These are phyloP conservation scores for Alectoris magna DNA, from an alignment of 2,797 vertebrate species.

Conservation along the genomic window DNA sequence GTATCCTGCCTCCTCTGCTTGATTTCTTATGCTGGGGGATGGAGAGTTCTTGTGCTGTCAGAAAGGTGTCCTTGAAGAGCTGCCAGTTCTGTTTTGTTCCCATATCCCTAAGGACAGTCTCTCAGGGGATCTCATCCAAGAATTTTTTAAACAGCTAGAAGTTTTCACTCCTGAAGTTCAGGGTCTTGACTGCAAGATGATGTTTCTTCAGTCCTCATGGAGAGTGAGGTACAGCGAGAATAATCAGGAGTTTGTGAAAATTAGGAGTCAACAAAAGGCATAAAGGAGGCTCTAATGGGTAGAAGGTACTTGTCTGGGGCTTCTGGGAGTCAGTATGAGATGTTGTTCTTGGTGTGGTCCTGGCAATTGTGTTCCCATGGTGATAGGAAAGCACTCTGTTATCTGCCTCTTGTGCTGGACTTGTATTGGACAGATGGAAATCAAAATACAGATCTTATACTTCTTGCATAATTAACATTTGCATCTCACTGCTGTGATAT, in stretches of 20 bases:
- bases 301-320: constrained; percentile 15
- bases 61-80: no score
- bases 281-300: not conserved
- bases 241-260: not conserved
- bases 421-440: constrained; percentile 67
- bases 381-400: constrained; percentile 30
- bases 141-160: no score
- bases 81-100: no score
- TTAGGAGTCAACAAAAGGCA: not conserved
- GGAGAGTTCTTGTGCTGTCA: no score
- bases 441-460: constrained; percentile 63
- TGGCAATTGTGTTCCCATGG: constrained; percentile 58
- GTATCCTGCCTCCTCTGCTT: no score
- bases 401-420: constrained; percentile 41
- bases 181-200: not conserved
- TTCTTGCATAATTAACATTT: constrained; percentile 70
- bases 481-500: constrained; percentile 60
- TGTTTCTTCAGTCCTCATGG: not conserved
- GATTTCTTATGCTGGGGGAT: no score
- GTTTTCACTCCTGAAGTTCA: no score
- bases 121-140: no score
- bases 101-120: no score
- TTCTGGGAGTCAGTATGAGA: constrained; percentile 36
- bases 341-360: constrained; percentile 35
- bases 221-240: not conserved